Conservation (phyloP, 2,888 invertebrate genomes). For the Siphonodentalium dalli region DNA sequence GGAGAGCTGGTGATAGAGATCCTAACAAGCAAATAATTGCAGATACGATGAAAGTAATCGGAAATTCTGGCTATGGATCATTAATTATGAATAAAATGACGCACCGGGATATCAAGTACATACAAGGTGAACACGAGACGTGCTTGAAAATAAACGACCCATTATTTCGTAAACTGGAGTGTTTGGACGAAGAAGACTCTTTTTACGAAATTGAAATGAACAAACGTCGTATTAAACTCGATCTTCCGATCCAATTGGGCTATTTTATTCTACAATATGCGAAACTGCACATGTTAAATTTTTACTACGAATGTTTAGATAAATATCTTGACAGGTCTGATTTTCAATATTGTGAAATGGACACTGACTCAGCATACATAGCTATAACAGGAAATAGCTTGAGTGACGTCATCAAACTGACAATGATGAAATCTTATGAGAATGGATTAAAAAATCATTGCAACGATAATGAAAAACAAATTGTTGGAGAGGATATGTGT, state of each 20-base stretch:
- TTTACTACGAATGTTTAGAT: slow-evolving; percentile 33
- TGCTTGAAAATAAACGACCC: slow-evolving; percentile 21
- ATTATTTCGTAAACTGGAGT: slow-evolving; percentile 21
- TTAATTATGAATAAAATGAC: slow-evolving; percentile 31
- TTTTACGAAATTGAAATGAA: slow-evolving; percentile 26
- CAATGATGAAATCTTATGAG: neutral
- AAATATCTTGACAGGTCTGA: slow-evolving; percentile 23
- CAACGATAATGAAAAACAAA: neutral
- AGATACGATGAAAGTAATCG: slow-evolving; percentile 21
- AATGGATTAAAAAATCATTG: slow-evolving; percentile 7
- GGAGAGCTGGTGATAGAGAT: slow-evolving; percentile 16
- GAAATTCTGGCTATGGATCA: slow-evolving; percentile 26
- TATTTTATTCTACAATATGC: slow-evolving; percentile 37
- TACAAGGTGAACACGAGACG: slow-evolving; percentile 20
- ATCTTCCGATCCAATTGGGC: slow-evolving; percentile 32
- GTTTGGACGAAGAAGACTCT: slow-evolving; percentile 20
- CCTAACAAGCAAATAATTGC: slow-evolving; percentile 15
- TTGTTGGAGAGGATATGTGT: neutral
- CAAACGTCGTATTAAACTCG: slow-evolving; percentile 22
- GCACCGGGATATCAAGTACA: slow-evolving; percentile 20
- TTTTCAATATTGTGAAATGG: slow-evolving; percentile 33
- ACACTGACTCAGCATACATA: slow-evolving; percentile 35
- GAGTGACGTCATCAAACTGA: slow-evolving; percentile 17
- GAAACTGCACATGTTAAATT: slow-evolving; percentile 34
- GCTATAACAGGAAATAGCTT: slow-evolving; percentile 18